phyloP scores from a whole-genome alignment of 92 coral and sea anemone genomes.

The Muricea muricata region DNA sequence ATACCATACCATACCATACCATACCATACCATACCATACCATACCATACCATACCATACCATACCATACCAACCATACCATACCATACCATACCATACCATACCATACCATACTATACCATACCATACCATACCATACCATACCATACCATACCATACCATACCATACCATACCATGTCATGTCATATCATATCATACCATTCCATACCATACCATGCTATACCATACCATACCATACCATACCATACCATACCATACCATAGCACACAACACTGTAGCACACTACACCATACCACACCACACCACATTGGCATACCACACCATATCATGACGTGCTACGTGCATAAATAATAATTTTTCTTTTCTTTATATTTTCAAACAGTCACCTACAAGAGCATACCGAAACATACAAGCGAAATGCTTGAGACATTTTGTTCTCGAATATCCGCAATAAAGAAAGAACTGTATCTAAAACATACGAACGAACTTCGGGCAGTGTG shows the following conservation, averaged over 20 bases:
- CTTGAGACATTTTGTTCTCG: neutral
- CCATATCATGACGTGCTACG: neutral
- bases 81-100: neutral
- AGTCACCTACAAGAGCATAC: neutral
- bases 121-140: neutral
- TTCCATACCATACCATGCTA: conserved; percentile 1
- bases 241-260: neutral
- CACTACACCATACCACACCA: neutral
- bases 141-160: neutral
- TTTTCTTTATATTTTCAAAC: neutral
- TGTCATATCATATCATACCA: neutral
- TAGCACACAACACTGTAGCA: too few relatives aligned
- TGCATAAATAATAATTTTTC: neutral
- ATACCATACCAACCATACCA: neutral
- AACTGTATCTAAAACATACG: conserved; percentile 18
- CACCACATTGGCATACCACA: neutral
- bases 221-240: neutral
- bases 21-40: neutral
- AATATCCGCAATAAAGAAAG: conserved; percentile 6
- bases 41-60: neutral
- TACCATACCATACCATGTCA: neutral
- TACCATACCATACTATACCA: neutral
- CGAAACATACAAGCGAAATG: neutral
- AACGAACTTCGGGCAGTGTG: conserved; percentile 11
- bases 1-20: neutral